These are phyloP conservation scores for Molorchus minor DNA, from an alignment of 2,888 invertebrate species.

Conservation along the genomic window DNA sequence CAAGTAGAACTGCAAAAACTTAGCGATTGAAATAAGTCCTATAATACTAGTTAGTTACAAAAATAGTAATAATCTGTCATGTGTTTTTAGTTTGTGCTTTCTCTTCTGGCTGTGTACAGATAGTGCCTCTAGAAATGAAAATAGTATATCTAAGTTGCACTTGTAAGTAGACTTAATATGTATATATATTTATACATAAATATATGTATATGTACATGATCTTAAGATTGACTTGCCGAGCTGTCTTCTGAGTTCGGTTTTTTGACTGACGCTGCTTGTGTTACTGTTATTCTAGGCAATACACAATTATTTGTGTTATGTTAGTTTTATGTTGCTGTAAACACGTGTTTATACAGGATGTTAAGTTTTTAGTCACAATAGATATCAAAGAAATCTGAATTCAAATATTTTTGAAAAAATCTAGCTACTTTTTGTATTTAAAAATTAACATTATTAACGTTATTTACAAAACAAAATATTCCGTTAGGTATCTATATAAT, in stretches of 20 bases:
- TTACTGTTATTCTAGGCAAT: slow-evolving; percentile 29
- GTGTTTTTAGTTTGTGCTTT: slow-evolving; percentile 37
- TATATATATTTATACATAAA: slow-evolving; percentile 53
- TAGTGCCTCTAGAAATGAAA: slow-evolving; percentile 60
- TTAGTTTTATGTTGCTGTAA: background rate
- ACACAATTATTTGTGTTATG: slow-evolving; percentile 27
- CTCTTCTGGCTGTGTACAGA: slow-evolving; percentile 55
- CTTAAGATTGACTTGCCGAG: slow-evolving; percentile 44
- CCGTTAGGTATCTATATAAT: too few species aligned
- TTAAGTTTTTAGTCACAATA: too few species aligned
- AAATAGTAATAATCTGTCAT: slow-evolving; percentile 26
- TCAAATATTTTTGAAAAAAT: too few species aligned
- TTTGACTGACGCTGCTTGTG: slow-evolving; percentile 39
- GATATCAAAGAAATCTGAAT: too few species aligned
- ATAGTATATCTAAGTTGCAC: slow-evolving; percentile 57
- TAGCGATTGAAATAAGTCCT: background rate
- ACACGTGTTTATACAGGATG: background rate
- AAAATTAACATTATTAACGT: too few species aligned
- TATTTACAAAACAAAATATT: too few species aligned
- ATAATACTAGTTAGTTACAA: slow-evolving; percentile 15
- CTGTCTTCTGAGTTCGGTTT: slow-evolving; percentile 31
- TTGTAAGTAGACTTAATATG: slow-evolving; percentile 45
- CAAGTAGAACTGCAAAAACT: too few species aligned
- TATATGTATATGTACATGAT: too few species aligned
- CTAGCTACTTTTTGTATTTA: too few species aligned